Base-by-base conservation (phyloP, 1,140 invertebrate species). In the Drosophila parabipectinata region DNA sequence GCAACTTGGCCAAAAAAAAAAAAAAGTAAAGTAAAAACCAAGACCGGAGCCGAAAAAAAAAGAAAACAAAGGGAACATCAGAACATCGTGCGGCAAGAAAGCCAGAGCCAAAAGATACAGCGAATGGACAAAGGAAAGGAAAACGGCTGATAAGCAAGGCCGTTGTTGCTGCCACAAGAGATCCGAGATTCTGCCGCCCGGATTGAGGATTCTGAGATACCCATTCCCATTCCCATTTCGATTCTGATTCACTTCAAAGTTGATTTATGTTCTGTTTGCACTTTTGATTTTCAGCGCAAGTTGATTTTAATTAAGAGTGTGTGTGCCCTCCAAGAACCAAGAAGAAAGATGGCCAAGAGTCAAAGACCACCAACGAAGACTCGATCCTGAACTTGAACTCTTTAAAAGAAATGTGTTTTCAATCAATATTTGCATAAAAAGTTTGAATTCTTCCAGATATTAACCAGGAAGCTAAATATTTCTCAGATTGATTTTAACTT, bases 181-280 rank as follows among this genome's bases (percentile, higher is more conserved):
- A 51, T 10, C 21, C 47, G 10, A 44, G 59, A 62, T 53, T 48
- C 37, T 47, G 15, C 44, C 18, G 44, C 44, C 18, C n/a, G 15
- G 18, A 21, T 9, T 47, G 15, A 18, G 15, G 18, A 47, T 47
- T 47, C 44, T 18, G 9, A 15, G 44, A 47, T 47, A 12, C 44
- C 18, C 18, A 47, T 47, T 47, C 44, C 18, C 39, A 63, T 44
- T 51, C 21, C 21, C 52, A 63, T 18, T 41, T 26, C n/a, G 28
- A 63, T 44, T 67, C 57, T 52, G 73, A 76, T 76, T 76, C 72
- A 85, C 82, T 79, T 85, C 83, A 88, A 72, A 82, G 83, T 85
- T 85, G 82, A 85, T 85, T 85, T 85, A 85, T 85, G 78, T 88
- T 64, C 53, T 80, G 64, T 76, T 84, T 75, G 75, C 83, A 87